Conservation (phyloP, 2,113 vertebrate genomes). For the Eclectus roratus region DNA sequence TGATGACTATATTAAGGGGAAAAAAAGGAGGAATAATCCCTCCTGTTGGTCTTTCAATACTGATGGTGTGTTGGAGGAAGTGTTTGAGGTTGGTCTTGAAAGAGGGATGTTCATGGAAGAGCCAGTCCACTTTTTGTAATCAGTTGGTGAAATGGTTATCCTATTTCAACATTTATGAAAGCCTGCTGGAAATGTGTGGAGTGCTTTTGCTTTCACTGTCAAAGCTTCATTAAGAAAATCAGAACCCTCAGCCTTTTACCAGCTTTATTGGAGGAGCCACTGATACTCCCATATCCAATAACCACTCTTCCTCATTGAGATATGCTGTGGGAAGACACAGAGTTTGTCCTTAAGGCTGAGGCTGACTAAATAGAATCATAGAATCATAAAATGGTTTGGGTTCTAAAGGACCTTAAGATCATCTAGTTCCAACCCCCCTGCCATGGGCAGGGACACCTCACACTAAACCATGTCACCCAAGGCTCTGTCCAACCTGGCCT, state of each 20-base stretch:
- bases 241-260: background rate
- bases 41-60: background rate
- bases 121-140: background rate
- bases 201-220: background rate
- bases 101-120: background rate
- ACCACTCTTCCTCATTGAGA: background rate
- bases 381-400: no score
- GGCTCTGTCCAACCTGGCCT: no score
- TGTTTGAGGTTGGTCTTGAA: background rate
- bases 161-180: background rate
- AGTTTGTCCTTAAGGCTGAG: background rate
- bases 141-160: background rate
- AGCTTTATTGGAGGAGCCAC: background rate
- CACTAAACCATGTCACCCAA: no score
- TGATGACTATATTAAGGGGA: background rate
- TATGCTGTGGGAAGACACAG: background rate
- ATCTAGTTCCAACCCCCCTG: no score
- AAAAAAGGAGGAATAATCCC: background rate
- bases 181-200: fast-evolving
- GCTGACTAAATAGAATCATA: background rate
- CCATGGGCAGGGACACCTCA: no score
- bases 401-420: no score
- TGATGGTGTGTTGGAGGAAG: background rate
- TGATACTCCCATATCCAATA: background rate
- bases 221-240: background rate